phyloP scores from a whole-genome alignment of 2,113 vertebrate genomes.

The Rhinoptilus africanus region DNA sequence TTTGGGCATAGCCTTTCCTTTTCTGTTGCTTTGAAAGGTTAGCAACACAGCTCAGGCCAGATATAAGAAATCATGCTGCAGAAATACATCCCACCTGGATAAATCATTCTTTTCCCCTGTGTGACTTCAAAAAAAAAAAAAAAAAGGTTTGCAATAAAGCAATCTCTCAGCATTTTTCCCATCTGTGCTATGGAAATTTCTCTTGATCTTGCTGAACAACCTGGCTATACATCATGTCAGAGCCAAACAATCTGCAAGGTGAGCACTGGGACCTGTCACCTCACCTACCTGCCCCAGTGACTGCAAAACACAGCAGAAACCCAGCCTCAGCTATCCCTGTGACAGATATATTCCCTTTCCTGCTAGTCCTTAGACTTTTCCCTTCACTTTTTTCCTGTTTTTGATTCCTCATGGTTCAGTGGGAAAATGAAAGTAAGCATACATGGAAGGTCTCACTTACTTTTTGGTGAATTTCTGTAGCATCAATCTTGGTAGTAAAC shows the following conservation, averaged over 20 bases:
- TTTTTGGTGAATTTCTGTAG: not conserved
- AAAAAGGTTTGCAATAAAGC: not conserved
- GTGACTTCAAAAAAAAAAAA: not conserved
- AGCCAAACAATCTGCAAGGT: not conserved
- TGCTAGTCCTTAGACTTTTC: not conserved
- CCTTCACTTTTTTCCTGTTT: not conserved
- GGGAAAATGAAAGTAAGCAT: not conserved
- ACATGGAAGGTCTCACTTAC: not conserved
- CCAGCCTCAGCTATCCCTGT: not conserved
- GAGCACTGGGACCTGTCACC: not conserved
- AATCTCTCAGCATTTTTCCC: not conserved
- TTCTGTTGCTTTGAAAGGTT: not conserved
- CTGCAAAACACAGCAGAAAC: not conserved
- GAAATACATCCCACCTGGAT: not conserved
- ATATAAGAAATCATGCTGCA: not conserved
- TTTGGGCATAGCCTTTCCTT: not conserved
- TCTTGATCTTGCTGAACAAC: not conserved
- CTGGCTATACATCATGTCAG: not conserved
- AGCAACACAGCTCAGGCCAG: not conserved
- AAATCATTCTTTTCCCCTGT: not conserved
- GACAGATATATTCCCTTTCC: not conserved
- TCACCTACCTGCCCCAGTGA: not conserved
- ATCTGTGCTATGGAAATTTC: slow-evolving; percentile 14
- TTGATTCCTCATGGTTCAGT: not conserved
- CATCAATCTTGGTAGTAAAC: not conserved